Evolutionary conservation across 2,797 vertebrate species (phyloP), one percentile per base, ranked within the genome.

Genomic region (Xyrichtys novacula): DNA sequence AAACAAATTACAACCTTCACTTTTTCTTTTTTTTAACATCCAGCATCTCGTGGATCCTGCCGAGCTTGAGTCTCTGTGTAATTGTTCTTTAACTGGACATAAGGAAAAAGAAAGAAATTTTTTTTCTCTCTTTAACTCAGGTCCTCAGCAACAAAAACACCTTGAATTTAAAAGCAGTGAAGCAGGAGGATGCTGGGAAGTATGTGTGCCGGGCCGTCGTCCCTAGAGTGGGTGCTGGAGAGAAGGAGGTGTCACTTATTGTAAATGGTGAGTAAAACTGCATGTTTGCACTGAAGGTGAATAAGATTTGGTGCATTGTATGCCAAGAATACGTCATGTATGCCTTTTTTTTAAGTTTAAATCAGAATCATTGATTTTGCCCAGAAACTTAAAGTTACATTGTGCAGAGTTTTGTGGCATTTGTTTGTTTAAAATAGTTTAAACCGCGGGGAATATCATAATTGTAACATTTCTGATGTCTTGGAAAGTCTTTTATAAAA

Each of bases 131-230:
- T 28, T n/a, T 17, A 40, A 55, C 32, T 23, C 82, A 97, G 96
- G 96, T 97, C 42, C 92, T 97, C 64, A 97, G 96, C 91, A 97
- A 97, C 0, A 95, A 96, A 73, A 97, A 96, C 88, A 94, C 94
- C 32, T 84, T 97, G 87, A 95, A 93, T 2, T 90, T 97, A 63
- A 96, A 95, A 86, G 93, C 94, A 0, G 96, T 97, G 12, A 94
- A 94, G 17, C 96, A 96, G 84, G 96, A 96, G 62, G 96, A 97
- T 4, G 96, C 96, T 1, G 96, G 96, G 83, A 96, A 97, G 78
- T 97, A 97, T 0, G 94, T 97, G 66, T 97, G 96, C 79, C 87
- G 96, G 6, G 96, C 96, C 0, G 96, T 97, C 49, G 96, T 97
- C 15, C 96, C 96, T 1, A 93, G 96, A 6, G 96, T 97, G 0